phyloP scores from a whole-genome alignment of 2,888 invertebrate genomes.

The Apotomis capreana region DNA sequence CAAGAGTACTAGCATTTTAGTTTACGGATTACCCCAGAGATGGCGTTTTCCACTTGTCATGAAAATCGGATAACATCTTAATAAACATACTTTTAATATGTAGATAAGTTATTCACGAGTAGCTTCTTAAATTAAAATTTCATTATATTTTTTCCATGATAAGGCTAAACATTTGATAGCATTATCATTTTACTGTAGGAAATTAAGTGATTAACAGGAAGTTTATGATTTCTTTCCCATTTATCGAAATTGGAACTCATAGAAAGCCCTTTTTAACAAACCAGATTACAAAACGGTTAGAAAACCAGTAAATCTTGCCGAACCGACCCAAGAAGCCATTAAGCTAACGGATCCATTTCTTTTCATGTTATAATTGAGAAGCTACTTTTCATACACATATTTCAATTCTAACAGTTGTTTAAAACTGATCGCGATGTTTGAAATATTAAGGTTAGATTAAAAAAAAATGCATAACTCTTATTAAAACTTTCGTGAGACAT shows the following conservation, averaged over 20 bases:
- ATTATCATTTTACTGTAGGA: background rate
- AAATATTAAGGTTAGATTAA: background rate
- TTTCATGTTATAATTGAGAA: background rate
- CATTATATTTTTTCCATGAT: too few relatives aligned
- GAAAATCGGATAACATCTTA: too few relatives aligned
- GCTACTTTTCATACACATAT: background rate
- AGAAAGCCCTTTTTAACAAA: slow-evolving; percentile 24
- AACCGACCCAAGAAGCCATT: slow-evolving; percentile 7
- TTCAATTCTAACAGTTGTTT: background rate
- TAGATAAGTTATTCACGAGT: too few relatives aligned
- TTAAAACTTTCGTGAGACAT: background rate
- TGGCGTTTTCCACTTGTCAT: too few relatives aligned
- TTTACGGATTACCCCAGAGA: too few relatives aligned
- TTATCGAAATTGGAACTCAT: slow-evolving; percentile 1
- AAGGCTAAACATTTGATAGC: background rate
- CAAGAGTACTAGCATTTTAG: background rate
- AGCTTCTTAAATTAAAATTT: too few relatives aligned
- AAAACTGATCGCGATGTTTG: background rate
- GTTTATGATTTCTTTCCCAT: background rate
- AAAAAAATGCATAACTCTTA: background rate
- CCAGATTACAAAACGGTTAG: slow-evolving; percentile 13
- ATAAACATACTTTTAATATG: too few relatives aligned
- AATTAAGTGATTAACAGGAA: background rate
- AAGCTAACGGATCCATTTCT: background rate
- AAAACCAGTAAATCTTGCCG: slow-evolving; percentile 25